Percentiles rank a stretch among this genome's conserved stretches.
phyloP scores from a whole-genome alignment of 2,888 invertebrate species.

The Fissipunctia ypsillon region DNA sequence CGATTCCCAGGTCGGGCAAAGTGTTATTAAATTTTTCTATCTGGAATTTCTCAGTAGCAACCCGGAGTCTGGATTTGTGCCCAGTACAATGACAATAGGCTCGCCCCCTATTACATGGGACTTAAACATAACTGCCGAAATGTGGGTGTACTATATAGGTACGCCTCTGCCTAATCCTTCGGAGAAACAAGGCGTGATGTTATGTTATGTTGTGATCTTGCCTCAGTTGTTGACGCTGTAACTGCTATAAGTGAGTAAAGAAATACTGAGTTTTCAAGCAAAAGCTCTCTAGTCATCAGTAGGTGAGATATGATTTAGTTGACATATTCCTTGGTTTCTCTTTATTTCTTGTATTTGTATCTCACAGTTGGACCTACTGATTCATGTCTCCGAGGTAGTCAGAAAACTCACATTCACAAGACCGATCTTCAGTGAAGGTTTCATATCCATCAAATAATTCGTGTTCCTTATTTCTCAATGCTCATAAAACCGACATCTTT shows the following conservation, averaged over 20 bases:
- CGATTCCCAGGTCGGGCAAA: too few relatives aligned
- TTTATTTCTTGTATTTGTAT: not conserved
- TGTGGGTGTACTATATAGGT: too few relatives aligned
- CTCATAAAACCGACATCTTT: conserved; percentile 31
- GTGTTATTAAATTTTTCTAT: too few relatives aligned
- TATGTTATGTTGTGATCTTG: too few relatives aligned
- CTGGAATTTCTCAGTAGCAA: too few relatives aligned
- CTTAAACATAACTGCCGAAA: too few relatives aligned
- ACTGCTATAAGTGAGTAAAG: not conserved
- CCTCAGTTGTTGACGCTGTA: not conserved
- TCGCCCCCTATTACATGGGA: too few relatives aligned
- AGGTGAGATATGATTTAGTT: not conserved
- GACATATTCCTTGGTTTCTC: too few relatives aligned
- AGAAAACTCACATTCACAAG: not conserved
- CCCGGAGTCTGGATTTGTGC: too few relatives aligned
- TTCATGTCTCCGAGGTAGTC: not conserved
- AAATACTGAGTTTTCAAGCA: not conserved
- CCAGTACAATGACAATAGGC: too few relatives aligned
- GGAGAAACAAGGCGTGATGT: too few relatives aligned
- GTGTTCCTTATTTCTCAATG: conserved; percentile 36
- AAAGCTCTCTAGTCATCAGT: not conserved
- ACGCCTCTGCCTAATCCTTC: too few relatives aligned
- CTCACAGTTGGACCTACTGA: not conserved
- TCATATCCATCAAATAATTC: conserved; percentile 25
- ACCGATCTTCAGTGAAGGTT: conserved; percentile 25